A percentile compares a stretch with the other conserved stretches of the same genome.
Conservation (phyloP, 1,140 invertebrate species). For the Sminthurinus signatus region DNA sequence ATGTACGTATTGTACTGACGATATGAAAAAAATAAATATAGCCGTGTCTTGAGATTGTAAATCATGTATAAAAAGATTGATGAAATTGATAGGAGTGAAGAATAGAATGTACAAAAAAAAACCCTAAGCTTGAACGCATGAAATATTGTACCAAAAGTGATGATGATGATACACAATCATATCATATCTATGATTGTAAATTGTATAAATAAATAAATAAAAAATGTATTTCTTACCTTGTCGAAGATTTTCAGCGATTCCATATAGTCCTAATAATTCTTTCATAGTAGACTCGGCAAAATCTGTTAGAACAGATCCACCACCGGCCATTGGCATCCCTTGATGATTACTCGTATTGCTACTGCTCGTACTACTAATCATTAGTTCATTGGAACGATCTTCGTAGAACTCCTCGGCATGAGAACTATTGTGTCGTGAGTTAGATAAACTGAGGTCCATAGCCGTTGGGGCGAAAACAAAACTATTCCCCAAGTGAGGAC, state of each 20-base stretch:
- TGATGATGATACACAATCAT: no score
- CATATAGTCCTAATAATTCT: constrained; percentile 64
- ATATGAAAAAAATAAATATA: no score
- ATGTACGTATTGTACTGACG: no score
- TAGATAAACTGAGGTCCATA: constrained; percentile 29
- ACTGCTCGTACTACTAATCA: constrained; percentile 22
- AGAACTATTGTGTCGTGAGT: constrained; percentile 5
- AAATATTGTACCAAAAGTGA: no score
- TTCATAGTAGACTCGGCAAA: constrained; percentile 69
- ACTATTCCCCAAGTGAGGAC: neutral
- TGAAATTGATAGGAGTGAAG: no score
- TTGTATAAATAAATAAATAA: no score
- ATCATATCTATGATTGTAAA: no score
- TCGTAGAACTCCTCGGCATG: constrained; percentile 20
- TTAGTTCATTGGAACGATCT: constrained; percentile 19
- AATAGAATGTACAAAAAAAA: no score
- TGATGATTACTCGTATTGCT: constrained; percentile 18
- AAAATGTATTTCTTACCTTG: constrained; percentile 33
- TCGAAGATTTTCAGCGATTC: constrained; percentile 43
- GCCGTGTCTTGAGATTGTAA: no score
- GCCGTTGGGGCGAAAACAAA: constrained; percentile 17
- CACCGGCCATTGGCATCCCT: constrained; percentile 2
- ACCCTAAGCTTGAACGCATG: no score
- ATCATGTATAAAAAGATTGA: no score
- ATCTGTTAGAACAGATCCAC: constrained; percentile 52